Evolutionary conservation across 2,113 vertebrate species (phyloP).

Genomic region (Stegastes partitus): DNA sequence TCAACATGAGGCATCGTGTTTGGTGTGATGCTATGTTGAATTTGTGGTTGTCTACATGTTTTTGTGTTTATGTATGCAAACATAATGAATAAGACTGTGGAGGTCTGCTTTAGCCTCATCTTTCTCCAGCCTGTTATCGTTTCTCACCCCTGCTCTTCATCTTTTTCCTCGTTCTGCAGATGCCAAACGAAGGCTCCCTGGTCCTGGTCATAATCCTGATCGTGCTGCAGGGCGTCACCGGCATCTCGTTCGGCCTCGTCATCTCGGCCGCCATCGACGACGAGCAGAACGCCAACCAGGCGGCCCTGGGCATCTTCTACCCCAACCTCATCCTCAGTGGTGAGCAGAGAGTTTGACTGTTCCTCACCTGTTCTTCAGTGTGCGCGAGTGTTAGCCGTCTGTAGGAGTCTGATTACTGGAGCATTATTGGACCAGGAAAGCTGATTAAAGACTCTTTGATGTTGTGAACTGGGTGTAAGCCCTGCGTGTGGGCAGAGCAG

Average conservation of each 20-base stretch:
- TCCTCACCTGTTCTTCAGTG: neutral
- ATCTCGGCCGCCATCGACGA: constrained; percentile 86
- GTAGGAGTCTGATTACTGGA: constrained; percentile 6
- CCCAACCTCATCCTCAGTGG: constrained; percentile 86
- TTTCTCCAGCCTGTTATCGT: neutral
- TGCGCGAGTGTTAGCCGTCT: neutral
- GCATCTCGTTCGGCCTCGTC: constrained; percentile 86
- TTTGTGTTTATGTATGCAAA: no score
- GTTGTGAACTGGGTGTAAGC: neutral
- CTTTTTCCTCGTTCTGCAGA: constrained; percentile 60
- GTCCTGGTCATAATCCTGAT: constrained; percentile 81
- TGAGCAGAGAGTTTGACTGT: constrained; percentile 33
- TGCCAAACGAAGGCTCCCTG: constrained; percentile 85
- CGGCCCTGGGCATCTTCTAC: constrained; percentile 86
- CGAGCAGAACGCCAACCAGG: constrained; percentile 87
- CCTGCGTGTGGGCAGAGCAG: neutral
- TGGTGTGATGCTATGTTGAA: no score
- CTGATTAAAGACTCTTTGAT: constrained; percentile 6
- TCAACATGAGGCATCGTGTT: no score
- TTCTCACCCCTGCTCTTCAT: rapidly evolving
- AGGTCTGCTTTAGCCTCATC: no score
- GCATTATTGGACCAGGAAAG: neutral
- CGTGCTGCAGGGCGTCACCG: constrained; percentile 84
- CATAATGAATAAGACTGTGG: no score
- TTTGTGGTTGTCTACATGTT: no score